These are phyloP conservation scores for Xenentodon cancila DNA, from an alignment of 2,797 vertebrate species.

Conservation along the genomic window DNA sequence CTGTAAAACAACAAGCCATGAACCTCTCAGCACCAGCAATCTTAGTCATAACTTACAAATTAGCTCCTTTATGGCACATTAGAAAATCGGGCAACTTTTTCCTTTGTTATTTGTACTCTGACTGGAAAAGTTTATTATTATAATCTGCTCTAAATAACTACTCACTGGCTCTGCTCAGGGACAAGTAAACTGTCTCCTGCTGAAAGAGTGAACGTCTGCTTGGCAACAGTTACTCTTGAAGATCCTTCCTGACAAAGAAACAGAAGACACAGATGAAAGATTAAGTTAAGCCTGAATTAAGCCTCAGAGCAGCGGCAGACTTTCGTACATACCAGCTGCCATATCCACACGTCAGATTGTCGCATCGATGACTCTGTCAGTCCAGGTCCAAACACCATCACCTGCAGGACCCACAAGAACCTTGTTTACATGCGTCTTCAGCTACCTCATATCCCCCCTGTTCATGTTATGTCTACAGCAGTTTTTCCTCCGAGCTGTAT, in stretches of 20 bases:
- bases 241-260: constrained; percentile 84
- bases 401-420: constrained; percentile 70
- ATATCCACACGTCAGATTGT: constrained; percentile 90
- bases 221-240: constrained; percentile 78
- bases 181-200: constrained; percentile 89
- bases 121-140: too few relatives aligned
- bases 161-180: constrained; percentile 84
- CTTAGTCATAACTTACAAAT: not conserved
- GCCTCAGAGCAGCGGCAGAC: not conserved
- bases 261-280: not conserved
- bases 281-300: not conserved
- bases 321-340: constrained; percentile 87
- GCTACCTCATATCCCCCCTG: too few relatives aligned
- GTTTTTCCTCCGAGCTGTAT: too few relatives aligned
- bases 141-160: constrained; percentile 35
- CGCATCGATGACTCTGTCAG: constrained; percentile 68
- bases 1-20: constrained; percentile 66
- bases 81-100: not conserved
- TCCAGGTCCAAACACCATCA: constrained; percentile 84
- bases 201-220: constrained; percentile 73
- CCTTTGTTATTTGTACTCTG: too few relatives aligned
- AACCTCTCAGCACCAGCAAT: not conserved
- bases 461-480: too few relatives aligned
- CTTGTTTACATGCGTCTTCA: not conserved
- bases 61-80: not conserved